Percentiles rank a stretch among this genome's conserved stretches.
These are phyloP conservation scores for Enteromius radiatus DNA, from an alignment of 2,797 vertebrate genomes.

Conservation along the genomic window DNA sequence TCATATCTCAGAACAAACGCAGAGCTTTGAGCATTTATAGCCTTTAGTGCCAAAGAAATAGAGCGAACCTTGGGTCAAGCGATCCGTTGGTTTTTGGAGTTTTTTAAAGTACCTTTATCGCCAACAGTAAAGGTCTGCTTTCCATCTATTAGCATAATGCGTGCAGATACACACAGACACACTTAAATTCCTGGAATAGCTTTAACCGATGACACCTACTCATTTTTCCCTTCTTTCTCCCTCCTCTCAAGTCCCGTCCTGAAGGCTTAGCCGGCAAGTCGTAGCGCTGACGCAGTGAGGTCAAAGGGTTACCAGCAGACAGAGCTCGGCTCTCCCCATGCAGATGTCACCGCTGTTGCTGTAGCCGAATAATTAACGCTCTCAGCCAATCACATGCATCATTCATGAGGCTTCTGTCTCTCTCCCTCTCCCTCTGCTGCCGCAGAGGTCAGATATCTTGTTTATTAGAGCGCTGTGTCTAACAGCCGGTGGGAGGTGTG, in stretches of 20 bases:
- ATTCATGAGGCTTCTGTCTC: slow-evolving; percentile 55
- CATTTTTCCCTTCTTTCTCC: slow-evolving; percentile 13
- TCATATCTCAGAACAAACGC: slow-evolving; percentile 35
- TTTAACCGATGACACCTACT: slow-evolving; percentile 24
- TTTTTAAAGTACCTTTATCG: slow-evolving; percentile 64
- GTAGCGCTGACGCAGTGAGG: slow-evolving; percentile 39
- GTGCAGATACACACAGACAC: slow-evolving; percentile 25
- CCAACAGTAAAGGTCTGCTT: slow-evolving; percentile 58
- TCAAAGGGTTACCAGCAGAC: slow-evolving; percentile 52
- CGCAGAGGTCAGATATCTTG: slow-evolving; percentile 50
- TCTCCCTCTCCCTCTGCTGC: slow-evolving; percentile 25
- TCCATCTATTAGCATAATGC: slow-evolving; percentile 63
- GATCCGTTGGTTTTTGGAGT: slow-evolving; percentile 28
- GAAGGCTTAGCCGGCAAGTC: slow-evolving; percentile 41
- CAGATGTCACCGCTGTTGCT: slow-evolving; percentile 56
- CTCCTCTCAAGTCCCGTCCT: slow-evolving; percentile 24
- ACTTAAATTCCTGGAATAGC: slow-evolving; percentile 30
- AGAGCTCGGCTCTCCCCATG: slow-evolving; percentile 49
- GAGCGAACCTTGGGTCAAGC: slow-evolving; percentile 44
- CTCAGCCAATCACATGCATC: slow-evolving; percentile 60
- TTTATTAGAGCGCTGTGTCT: slow-evolving; percentile 39
- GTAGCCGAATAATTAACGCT: slow-evolving; percentile 62
- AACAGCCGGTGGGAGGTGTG: slow-evolving; percentile 20
- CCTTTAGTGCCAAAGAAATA: slow-evolving; percentile 45
- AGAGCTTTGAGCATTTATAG: slow-evolving; percentile 25